Conservation (phyloP, 2,113 vertebrate genomes). For the Podarcis cretensis region DNA sequence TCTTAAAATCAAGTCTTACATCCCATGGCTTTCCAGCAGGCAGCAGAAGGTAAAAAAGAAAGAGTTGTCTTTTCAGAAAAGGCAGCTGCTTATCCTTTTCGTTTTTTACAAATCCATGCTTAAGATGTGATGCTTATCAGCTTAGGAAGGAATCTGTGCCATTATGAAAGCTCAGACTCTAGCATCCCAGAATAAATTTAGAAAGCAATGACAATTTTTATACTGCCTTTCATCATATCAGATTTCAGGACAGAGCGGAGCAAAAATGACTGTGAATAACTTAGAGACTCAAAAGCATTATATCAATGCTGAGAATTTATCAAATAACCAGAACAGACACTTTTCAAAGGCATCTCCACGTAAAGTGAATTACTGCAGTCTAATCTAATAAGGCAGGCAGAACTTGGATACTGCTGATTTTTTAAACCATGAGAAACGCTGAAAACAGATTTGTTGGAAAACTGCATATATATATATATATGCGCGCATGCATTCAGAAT, state of each 20-base stretch:
- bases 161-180: neutral
- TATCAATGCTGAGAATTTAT: neutral
- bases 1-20: neutral
- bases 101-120: neutral
- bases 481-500: neutral
- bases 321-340: neutral
- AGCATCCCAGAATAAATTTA: neutral
- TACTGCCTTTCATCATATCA: neutral
- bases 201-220: neutral
- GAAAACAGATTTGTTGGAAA: neutral
- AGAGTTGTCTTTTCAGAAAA: neutral
- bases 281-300: neutral
- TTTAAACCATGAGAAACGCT: neutral
- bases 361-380: neutral
- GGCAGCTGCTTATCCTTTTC: neutral
- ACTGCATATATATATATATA: neutral
- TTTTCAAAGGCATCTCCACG: neutral
- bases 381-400: neutral
- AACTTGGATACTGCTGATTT: neutral
- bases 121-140: neutral
- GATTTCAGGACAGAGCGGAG: neutral
- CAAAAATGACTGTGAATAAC: neutral
- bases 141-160: neutral
- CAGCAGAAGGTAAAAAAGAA: neutral
- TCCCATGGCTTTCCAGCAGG: neutral